Percentiles rank a stretch among this genome's conserved stretches.
These are phyloP conservation scores for Hypanus sabinus DNA, from an alignment of 2,113 vertebrate genomes.

Conservation along the genomic window DNA sequence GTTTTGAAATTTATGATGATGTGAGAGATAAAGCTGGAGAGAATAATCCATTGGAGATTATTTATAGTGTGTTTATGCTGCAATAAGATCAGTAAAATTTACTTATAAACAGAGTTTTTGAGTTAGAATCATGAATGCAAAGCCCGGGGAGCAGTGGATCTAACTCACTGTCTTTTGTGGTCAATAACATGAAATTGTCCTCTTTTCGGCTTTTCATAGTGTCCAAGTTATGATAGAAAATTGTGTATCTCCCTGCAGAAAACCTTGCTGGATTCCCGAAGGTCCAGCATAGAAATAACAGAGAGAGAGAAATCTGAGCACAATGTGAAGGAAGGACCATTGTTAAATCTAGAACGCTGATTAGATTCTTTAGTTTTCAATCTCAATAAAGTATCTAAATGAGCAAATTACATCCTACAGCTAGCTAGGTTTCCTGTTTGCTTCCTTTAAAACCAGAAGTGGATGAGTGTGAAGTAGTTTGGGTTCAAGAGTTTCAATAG, in stretches of 20 bases:
- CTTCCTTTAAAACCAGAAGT: no score
- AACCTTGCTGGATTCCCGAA: not conserved
- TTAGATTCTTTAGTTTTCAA: not conserved
- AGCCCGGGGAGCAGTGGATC: not conserved
- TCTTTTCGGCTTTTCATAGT: not conserved
- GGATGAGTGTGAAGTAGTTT: no score
- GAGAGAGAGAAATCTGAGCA: not conserved
- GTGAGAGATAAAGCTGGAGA: not conserved
- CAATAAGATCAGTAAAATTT: not conserved
- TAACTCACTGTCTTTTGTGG: not conserved
- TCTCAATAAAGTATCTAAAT: not conserved
- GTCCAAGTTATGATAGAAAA: not conserved
- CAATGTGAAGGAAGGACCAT: not conserved
- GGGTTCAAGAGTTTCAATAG: no score
- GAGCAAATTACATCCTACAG: no score
- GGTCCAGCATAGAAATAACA: not conserved
- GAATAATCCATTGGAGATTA: not conserved
- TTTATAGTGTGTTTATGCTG: not conserved
- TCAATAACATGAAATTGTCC: no score
- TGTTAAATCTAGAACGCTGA: not conserved
- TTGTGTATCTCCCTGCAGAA: not conserved
- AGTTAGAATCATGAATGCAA: not conserved
- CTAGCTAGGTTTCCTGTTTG: no score
- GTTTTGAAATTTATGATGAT: not conserved
- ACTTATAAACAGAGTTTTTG: not conserved